Evolutionary conservation across 2,113 vertebrate species (phyloP).

Genomic region (Andinoacara biseriatus): DNA sequence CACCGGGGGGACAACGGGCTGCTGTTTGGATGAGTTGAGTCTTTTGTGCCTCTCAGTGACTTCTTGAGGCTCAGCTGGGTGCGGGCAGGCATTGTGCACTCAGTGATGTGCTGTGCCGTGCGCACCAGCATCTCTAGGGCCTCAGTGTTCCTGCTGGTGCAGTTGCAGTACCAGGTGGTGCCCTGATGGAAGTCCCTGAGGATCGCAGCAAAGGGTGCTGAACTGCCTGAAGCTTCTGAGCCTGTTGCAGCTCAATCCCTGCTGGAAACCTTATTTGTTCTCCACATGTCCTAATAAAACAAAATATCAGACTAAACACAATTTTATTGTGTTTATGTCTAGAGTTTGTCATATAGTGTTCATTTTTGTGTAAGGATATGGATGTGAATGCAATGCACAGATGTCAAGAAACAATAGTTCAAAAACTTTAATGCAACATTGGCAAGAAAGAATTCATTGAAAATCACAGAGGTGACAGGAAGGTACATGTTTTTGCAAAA

Average conservation of each 20-base stretch:
- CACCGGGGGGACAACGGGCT: neutral
- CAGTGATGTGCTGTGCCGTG: neutral
- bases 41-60: neutral
- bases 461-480: too few relatives aligned
- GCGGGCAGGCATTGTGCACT: neutral
- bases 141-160: neutral
- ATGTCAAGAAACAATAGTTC: neutral
- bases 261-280: neutral
- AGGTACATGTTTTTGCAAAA: too few relatives aligned
- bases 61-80: neutral
- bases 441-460: too few relatives aligned
- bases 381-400: neutral
- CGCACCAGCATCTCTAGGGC: neutral
- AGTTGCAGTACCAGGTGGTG: neutral
- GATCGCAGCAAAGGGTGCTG: neutral
- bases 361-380: neutral
- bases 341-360: neutral
- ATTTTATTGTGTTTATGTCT: neutral
- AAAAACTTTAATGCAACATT: too few relatives aligned
- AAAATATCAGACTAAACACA: too few relatives aligned
- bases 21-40: conserved; percentile 3
- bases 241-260: neutral
- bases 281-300: neutral
- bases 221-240: neutral
- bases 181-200: neutral